A percentile compares a stretch with the other conserved stretches of the same genome.
Evolutionary conservation across 2,888 invertebrate species (phyloP).

Genomic region (Tuberolachnus salignus): DNA sequence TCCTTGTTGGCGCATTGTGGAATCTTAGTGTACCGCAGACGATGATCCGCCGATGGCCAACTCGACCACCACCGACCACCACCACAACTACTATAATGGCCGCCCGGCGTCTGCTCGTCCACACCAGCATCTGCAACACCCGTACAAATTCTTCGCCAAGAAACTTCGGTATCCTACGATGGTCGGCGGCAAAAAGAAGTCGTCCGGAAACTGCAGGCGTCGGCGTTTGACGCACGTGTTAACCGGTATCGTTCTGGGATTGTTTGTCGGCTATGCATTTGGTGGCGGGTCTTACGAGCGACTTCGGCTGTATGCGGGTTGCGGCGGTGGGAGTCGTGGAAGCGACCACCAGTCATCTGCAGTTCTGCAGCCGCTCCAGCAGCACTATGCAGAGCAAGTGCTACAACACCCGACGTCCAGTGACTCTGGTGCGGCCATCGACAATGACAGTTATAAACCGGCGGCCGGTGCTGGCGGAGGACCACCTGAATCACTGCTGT

Average conservation of each 20-base stretch:
- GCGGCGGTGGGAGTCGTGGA: background rate
- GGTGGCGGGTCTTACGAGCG: conserved; percentile 38
- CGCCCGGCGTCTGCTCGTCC: background rate
- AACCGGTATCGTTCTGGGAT: conserved; percentile 41
- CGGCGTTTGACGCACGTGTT: conserved; percentile 42
- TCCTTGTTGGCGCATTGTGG: background rate
- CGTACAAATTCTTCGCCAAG: conserved; percentile 26
- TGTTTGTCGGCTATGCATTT: conserved; percentile 35
- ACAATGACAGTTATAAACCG: background rate
- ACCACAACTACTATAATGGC: background rate
- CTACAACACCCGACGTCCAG: background rate
- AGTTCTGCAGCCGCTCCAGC: background rate
- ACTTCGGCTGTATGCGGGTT: conserved; percentile 28
- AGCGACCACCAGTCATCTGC: background rate
- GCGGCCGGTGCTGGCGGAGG: background rate
- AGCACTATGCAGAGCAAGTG: background rate
- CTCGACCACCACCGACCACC: conserved; percentile 12
- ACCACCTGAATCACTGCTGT: conserved; percentile 67
- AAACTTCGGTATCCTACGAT: conserved; percentile 2
- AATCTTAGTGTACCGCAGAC: conserved; percentile 14
- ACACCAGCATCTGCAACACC: background rate
- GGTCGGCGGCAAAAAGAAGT: conserved; percentile 34
- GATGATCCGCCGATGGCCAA: conserved; percentile 50
- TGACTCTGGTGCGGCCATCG: background rate
- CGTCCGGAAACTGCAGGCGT: conserved; percentile 1